A percentile compares a stretch with the other conserved stretches of the same genome.
Conservation (phyloP, 1,140 invertebrate genomes). For the Zaprionus camerounensis region DNA sequence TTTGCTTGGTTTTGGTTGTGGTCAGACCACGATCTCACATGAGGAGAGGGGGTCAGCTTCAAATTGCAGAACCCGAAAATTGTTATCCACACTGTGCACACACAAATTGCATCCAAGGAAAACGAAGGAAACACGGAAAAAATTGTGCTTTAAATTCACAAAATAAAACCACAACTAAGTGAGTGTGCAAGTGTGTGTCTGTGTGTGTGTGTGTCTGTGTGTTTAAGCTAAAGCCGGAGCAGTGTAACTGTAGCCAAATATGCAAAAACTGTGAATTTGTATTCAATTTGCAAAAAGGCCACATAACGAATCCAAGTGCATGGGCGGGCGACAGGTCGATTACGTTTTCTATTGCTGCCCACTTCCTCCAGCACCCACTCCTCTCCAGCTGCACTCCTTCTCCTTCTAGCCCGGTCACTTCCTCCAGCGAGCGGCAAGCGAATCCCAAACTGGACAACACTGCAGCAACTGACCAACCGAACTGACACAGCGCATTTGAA, state of each 20-base stretch:
- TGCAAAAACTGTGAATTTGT: slow-evolving; percentile 77
- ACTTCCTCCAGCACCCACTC: neutral
- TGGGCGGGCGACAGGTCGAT: slow-evolving; percentile 68
- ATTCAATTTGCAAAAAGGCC: slow-evolving; percentile 62
- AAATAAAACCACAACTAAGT: slow-evolving; percentile 48
- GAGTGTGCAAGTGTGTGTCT: slow-evolving; percentile 23
- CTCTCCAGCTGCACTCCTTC: neutral
- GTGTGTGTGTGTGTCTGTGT: slow-evolving; percentile 12
- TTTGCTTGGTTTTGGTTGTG: slow-evolving; percentile 25
- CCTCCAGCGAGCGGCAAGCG: neutral
- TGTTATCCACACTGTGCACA: slow-evolving; percentile 46
- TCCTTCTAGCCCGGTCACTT: neutral
- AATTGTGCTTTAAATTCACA: slow-evolving; percentile 61
- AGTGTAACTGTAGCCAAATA: slow-evolving; percentile 54
- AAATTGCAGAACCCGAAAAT: slow-evolving; percentile 55
- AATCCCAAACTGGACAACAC: slow-evolving; percentile 24
- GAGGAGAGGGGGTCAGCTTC: slow-evolving; percentile 3
- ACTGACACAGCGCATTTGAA: slow-evolving; percentile 81
- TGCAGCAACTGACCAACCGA: slow-evolving; percentile 46
- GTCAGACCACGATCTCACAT: slow-evolving; percentile 24
- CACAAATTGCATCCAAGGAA: slow-evolving; percentile 54
- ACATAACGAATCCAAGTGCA: slow-evolving; percentile 64
- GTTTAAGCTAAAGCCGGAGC: slow-evolving; percentile 26
- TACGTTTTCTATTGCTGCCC: slow-evolving; percentile 20
- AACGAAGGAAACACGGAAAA: slow-evolving; percentile 26